Evolutionary conservation across 2,888 invertebrate species (phyloP), one percentile per base, ranked within the genome.

Genomic region (Mesoligia furuncula): DNA sequence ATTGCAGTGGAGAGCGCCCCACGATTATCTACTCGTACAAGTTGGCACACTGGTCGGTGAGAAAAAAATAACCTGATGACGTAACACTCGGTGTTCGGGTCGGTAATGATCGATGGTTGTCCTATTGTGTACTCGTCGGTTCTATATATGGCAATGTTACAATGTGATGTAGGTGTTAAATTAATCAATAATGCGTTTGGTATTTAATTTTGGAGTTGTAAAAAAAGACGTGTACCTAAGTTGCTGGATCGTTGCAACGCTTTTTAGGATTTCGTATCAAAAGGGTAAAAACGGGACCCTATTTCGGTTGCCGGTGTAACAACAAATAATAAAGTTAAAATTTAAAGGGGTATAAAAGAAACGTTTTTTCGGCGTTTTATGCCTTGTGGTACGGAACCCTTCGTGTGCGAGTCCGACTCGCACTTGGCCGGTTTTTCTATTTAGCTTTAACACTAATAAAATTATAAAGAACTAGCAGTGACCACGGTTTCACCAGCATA

Each of bases 101-200:
- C 85, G 81, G 88, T 85, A 88, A 88, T 89, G 85, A 89, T 89
- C 86, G 85, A 88, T 90, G 75, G 72, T 74, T 80, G 76, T 45
- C 77, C 27, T 66, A 85, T 71, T 81, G 79, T 79, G 70, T 11
- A 69, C 61, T 17, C 20, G 72, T 70, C 68, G 39, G 61, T 80
- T 64, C 39, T 59, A 2, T 59, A 2, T 59, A 65, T 42, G 11
- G 31, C 45, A 20, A 48, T 36, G 66, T 61, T 67, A 71, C 39
- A 27, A 54, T 73, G 3, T 48, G 39, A 39, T 57, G 73, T 64
- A 57, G 64, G 67, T 70, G 80, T 72, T 68, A 72, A 36, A 45
- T 66, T 73, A 75, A 78, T 77, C 45, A 27, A 65, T 76, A 27
- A 80, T 69, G 9, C 15, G 6, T 59, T 64, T 77, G 45, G 5